Conservation (phyloP, 2,888 invertebrate genomes). For the Drepana falcataria region DNA sequence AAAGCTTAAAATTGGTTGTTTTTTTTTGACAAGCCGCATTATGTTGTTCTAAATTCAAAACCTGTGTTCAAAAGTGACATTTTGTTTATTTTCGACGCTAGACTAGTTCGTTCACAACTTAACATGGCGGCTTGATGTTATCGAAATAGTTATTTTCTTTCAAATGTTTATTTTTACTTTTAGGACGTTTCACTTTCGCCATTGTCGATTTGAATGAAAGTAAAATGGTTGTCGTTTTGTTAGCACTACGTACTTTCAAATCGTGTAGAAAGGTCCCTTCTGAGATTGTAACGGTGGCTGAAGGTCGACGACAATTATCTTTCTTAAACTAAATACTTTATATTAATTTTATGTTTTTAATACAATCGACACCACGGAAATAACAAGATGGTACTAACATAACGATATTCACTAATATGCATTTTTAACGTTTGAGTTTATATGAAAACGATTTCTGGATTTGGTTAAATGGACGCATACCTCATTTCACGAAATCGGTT, state of each 20-base stretch:
- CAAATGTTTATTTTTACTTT: slow-evolving; percentile 29
- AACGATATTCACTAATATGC: too few species aligned
- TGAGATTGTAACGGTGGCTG: neutral
- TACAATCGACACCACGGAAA: too few species aligned
- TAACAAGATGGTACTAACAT: too few species aligned
- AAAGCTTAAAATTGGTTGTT: slow-evolving; percentile 15
- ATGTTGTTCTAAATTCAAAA: slow-evolving; percentile 19
- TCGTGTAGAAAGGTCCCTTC: slow-evolving; percentile 1
- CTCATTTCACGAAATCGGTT: too few species aligned
- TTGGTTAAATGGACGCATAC: too few species aligned
- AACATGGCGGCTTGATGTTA: slow-evolving; percentile 8
- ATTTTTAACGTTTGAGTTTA: too few species aligned
- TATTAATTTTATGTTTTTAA: too few species aligned
- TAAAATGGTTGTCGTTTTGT: slow-evolving; percentile 24
- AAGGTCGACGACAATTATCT: neutral
- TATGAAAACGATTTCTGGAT: too few species aligned
- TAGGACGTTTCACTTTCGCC: slow-evolving; percentile 47
- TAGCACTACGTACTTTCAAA: neutral
- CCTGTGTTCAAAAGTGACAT: slow-evolving; percentile 14
- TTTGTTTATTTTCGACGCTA: slow-evolving; percentile 15
- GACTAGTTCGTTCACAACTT: slow-evolving; percentile 15
- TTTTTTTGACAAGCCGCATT: slow-evolving; percentile 2
- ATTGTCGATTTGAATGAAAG: slow-evolving; percentile 36
- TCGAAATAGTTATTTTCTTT: slow-evolving; percentile 9
- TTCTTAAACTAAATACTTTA: too few species aligned